Conservation (phyloP, 2,888 invertebrate species). For the Drosophila robusta region DNA sequence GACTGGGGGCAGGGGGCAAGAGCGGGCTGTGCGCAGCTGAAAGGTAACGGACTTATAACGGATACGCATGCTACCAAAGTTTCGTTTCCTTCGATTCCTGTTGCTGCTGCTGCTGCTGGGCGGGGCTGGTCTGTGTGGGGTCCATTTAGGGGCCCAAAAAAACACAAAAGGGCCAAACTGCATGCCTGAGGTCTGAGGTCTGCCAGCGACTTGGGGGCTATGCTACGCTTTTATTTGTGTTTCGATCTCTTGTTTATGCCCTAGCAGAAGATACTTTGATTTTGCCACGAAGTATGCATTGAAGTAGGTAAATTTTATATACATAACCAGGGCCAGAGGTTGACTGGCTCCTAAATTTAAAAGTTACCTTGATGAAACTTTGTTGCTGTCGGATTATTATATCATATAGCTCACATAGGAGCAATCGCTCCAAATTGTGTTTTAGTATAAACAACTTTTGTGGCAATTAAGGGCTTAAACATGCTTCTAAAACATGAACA, state of each 20-base stretch:
- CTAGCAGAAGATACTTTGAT: background rate
- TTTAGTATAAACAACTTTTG: no score
- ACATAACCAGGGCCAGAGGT: no score
- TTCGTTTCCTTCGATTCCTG: constrained; percentile 43
- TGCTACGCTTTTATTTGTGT: constrained; percentile 70
- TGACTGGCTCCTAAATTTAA: no score
- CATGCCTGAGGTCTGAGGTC: constrained; percentile 60
- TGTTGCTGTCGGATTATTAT: no score
- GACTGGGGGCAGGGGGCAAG: background rate
- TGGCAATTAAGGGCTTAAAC: no score
- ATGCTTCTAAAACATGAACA: no score
- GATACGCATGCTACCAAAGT: constrained; percentile 52
- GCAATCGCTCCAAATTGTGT: no score
- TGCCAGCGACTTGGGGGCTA: constrained; percentile 38
- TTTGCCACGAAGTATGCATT: background rate
- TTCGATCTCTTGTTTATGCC: constrained; percentile 33
- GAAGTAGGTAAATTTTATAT: no score
- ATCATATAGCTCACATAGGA: no score
- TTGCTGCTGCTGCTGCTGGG: constrained; percentile 12
- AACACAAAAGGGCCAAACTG: constrained; percentile 57
- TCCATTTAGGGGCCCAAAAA: constrained; percentile 16
- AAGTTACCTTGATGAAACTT: no score
- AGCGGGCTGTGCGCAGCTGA: background rate
- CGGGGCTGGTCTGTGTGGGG: background rate
- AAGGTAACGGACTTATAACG: constrained; percentile 38